phyloP scores from a whole-genome alignment of 2,113 vertebrate species.

The Lanius ludovicianus region DNA sequence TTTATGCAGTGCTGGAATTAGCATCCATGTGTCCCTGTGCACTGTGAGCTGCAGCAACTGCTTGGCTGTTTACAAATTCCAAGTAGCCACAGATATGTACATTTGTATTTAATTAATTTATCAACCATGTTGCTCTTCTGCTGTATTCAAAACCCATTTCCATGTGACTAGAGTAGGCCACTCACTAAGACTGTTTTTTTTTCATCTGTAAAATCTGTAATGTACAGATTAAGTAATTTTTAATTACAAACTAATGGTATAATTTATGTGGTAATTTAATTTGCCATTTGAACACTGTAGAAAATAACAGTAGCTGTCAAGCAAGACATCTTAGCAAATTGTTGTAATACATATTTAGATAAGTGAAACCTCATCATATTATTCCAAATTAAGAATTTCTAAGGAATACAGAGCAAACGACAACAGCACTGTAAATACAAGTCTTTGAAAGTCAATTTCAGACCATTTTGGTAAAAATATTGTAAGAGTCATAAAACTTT shows the following conservation, averaged over 20 bases:
- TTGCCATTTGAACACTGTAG: background rate
- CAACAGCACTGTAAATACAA: background rate
- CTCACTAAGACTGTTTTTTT: background rate
- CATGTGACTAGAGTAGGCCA: background rate
- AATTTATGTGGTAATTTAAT: constrained; percentile 17
- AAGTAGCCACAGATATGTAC: background rate
- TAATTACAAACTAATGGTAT: constrained; percentile 37
- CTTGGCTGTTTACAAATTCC: background rate
- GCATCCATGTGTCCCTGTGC: background rate
- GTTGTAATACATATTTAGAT: background rate
- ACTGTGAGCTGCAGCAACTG: background rate
- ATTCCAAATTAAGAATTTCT: background rate
- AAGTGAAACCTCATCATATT: background rate
- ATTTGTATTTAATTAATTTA: constrained; percentile 1
- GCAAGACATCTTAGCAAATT: background rate
- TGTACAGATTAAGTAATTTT: background rate
- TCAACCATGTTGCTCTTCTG: background rate
- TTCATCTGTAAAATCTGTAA: background rate
- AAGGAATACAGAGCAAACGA: background rate
- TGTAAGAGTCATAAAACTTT: background rate
- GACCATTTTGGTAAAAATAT: background rate
- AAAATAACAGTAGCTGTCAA: constrained; percentile 13
- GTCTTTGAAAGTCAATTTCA: background rate
- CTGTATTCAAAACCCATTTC: background rate
- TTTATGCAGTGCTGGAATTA: background rate